Conservation (phyloP, 92 coral and sea anemone genomes). For the Nematostella vectensis region DNA sequence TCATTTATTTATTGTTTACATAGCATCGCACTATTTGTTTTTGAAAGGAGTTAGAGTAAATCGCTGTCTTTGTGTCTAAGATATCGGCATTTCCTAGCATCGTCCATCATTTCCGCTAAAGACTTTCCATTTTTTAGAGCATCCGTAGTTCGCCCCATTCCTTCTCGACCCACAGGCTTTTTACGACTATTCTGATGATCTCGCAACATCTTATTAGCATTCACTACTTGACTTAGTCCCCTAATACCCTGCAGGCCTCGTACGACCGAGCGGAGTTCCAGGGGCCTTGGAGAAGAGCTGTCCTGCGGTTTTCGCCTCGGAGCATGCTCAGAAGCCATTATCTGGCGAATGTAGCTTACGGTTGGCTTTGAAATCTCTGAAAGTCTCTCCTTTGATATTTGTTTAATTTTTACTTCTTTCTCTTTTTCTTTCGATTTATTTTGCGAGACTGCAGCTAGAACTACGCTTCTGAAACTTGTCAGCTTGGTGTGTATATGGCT, state of each 20-base stretch:
- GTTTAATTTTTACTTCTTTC: not conserved
- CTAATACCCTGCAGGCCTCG: conserved; percentile 14
- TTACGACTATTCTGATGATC: conserved; percentile 11
- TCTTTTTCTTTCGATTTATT: not conserved
- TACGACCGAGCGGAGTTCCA: conserved; percentile 16
- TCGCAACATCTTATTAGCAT: conserved; percentile 7
- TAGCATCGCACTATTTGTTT: too few species aligned
- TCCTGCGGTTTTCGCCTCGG: conserved; percentile 1
- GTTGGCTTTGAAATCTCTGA: conserved; percentile 20
- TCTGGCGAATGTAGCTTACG: conserved; percentile 25
- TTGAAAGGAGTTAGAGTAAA: too few species aligned
- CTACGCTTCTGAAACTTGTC: conserved; percentile 16
- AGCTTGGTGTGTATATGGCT: too few species aligned
- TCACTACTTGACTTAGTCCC: conserved; percentile 5
- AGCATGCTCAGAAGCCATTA: not conserved
- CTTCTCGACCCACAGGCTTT: conserved; percentile 1
- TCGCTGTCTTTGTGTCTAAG: too few species aligned
- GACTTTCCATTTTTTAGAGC: conserved; percentile 5
- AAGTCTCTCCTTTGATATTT: conserved; percentile 16
- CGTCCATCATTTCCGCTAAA: conserved; percentile 17
- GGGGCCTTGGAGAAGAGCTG: not conserved
- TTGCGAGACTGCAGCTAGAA: conserved; percentile 11
- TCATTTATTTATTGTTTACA: too few species aligned
- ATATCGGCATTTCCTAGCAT: conserved; percentile 18
- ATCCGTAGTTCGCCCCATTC: not conserved